These are phyloP conservation scores for Otolemur crassicaudatus DNA, from an alignment of 2,797 vertebrate species.

Conservation along the genomic window DNA sequence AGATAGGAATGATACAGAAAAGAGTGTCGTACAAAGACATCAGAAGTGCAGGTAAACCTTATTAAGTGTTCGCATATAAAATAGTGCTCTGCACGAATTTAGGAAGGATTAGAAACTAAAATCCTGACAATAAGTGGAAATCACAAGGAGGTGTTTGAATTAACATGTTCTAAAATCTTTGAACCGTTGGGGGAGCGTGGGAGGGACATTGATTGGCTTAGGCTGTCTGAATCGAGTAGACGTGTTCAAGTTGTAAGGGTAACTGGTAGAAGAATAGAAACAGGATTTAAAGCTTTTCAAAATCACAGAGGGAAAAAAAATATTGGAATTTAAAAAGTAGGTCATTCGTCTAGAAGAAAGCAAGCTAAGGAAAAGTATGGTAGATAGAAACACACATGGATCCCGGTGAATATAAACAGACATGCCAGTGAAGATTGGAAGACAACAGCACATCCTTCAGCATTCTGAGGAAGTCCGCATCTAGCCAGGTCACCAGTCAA, in stretches of 20 bases:
- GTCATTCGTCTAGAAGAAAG: not conserved
- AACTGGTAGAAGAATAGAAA: not conserved
- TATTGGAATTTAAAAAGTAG: not conserved
- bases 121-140: not conserved
- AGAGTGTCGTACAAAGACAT: accelerated
- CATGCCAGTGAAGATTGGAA: accelerated
- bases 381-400: not conserved
- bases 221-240: not conserved
- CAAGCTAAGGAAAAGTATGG: not conserved
- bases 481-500: not conserved
- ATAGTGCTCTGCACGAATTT: not conserved
- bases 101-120: not conserved
- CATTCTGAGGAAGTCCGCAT: not conserved
- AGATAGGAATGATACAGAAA: not conserved
- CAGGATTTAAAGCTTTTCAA: not conserved
- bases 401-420: not conserved
- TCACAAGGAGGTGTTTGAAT: not conserved
- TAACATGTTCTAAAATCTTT: not conserved
- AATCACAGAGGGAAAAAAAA: not conserved
- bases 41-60: not conserved
- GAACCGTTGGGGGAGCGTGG: not conserved
- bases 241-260: not conserved
- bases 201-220: not conserved
- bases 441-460: not conserved
- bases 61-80: no score